Evolutionary conservation across 2,888 invertebrate genomes (phyloP).

Genomic region (Dioctria rufipes): DNA sequence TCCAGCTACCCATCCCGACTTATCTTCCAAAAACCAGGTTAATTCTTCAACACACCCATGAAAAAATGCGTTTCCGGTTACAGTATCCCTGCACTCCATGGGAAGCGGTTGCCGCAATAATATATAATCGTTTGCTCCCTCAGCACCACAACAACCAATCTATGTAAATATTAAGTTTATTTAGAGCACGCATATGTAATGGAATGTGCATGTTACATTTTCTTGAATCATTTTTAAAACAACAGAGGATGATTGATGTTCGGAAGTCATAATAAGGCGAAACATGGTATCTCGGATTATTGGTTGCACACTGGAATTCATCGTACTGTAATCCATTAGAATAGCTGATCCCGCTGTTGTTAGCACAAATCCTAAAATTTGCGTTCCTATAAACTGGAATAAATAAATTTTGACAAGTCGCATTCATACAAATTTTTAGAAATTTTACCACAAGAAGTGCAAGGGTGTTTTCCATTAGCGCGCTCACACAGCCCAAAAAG

Average conservation of each 20-base stretch:
- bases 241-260: constrained; percentile 78
- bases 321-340: constrained; percentile 84
- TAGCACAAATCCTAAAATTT: constrained; percentile 80
- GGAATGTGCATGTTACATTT: constrained; percentile 75
- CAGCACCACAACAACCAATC: constrained; percentile 93
- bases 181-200: neutral
- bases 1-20: constrained; percentile 87
- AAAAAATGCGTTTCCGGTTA: constrained; percentile 90
- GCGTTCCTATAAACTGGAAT: constrained; percentile 80
- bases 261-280: constrained; percentile 83
- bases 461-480: constrained; percentile 81
- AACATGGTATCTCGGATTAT: constrained; percentile 80
- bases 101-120: constrained; percentile 84
- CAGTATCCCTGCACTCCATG: constrained; percentile 86
- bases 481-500: constrained; percentile 87
- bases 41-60: constrained; percentile 91
- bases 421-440: neutral
- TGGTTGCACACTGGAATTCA: constrained; percentile 86
- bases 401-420: too few relatives aligned
- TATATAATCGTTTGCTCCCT: constrained; percentile 87
- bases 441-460: constrained; percentile 79
- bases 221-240: constrained; percentile 87
- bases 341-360: constrained; percentile 83
- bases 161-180: constrained; percentile 64
- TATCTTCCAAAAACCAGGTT: constrained; percentile 89